Percentiles rank a stretch among this genome's conserved stretches.
These are phyloP conservation scores for Lipophrys pholis DNA, from an alignment of 2,113 vertebrate species.

Conservation along the genomic window DNA sequence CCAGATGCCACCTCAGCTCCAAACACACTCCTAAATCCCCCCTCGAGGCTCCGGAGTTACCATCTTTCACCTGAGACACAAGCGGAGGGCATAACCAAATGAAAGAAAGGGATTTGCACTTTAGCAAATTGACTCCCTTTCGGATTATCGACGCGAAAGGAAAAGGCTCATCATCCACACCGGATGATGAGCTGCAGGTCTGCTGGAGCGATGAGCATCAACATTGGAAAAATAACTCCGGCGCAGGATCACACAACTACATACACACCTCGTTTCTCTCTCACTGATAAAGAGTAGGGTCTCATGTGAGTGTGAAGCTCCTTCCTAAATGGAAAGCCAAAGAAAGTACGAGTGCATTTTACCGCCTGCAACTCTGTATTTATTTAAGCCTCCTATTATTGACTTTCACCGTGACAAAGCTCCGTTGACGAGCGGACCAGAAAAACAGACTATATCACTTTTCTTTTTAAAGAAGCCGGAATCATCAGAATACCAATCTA, in stretches of 20 bases:
- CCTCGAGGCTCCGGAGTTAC: conserved; percentile 28
- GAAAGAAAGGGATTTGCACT: conserved; percentile 69
- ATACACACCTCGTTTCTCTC: conserved; percentile 2
- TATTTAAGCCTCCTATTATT: conserved; percentile 72
- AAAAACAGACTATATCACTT: conserved; percentile 47
- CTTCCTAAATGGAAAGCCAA: conserved; percentile 64
- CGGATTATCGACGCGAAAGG: conserved; percentile 80
- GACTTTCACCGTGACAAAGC: conserved; percentile 68
- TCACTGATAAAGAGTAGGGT: conserved; percentile 56
- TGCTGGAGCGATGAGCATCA: conserved; percentile 86
- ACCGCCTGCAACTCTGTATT: conserved; percentile 48
- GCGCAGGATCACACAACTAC: conserved; percentile 61
- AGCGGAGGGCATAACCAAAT: conserved; percentile 6
- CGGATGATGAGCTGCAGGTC: conserved; percentile 80
- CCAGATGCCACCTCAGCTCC: conserved; percentile 50
- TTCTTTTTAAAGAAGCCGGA: conserved; percentile 52
- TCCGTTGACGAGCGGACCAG: conserved; percentile 63
- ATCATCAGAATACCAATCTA: conserved; percentile 64
- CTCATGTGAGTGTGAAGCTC: conserved; percentile 61
- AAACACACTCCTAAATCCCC: conserved; percentile 59
- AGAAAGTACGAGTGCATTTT: conserved; percentile 63
- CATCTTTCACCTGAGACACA: conserved; percentile 37
- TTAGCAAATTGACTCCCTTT: conserved; percentile 77
- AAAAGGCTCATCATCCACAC: too few species aligned
- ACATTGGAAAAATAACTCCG: conserved; percentile 89